Conservation (phyloP, 2,797 vertebrate genomes). For the Apogon hyalosoma region DNA sequence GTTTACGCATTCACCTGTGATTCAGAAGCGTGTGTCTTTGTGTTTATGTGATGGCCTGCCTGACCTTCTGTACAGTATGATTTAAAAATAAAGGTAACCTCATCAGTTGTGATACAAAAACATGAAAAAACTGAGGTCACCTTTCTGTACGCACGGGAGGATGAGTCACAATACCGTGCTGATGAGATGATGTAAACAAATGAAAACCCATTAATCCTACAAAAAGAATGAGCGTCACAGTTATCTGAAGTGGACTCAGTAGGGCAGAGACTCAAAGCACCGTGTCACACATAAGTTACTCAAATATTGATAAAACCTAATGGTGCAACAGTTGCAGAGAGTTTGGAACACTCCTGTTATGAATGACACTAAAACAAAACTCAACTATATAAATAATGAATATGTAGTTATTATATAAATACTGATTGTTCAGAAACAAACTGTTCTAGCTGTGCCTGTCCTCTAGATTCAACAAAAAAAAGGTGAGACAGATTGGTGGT, state of each 20-base stretch:
- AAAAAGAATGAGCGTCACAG: conserved; percentile 58
- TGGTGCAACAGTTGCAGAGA: background rate
- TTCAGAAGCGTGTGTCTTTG: background rate
- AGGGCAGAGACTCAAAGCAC: conserved; percentile 39
- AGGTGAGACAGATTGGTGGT: too few relatives aligned
- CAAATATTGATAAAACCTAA: background rate
- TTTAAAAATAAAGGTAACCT: conserved; percentile 63
- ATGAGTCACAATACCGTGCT: conserved; percentile 66
- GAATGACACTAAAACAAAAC: too few relatives aligned
- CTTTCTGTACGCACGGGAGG: conserved; percentile 43
- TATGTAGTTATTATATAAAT: too few relatives aligned
- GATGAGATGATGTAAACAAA: conserved; percentile 60
- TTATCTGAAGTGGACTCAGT: conserved; percentile 47
- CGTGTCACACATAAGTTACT: conserved; percentile 17
- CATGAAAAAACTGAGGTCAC: conserved; percentile 54
- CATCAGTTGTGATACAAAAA: conserved; percentile 60
- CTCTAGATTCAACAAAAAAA: too few relatives aligned
- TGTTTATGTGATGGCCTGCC: conserved; percentile 7
- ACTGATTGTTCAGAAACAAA: too few relatives aligned
- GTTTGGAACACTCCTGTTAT: too few relatives aligned
- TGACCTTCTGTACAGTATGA: conserved; percentile 44
- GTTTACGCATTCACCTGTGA: conserved; percentile 11
- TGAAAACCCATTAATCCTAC: conserved; percentile 32
- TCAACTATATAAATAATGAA: too few relatives aligned
- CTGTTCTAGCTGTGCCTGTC: too few relatives aligned